Conservation (phyloP, 2,113 vertebrate species). For the Myotis brandtii region DNA sequence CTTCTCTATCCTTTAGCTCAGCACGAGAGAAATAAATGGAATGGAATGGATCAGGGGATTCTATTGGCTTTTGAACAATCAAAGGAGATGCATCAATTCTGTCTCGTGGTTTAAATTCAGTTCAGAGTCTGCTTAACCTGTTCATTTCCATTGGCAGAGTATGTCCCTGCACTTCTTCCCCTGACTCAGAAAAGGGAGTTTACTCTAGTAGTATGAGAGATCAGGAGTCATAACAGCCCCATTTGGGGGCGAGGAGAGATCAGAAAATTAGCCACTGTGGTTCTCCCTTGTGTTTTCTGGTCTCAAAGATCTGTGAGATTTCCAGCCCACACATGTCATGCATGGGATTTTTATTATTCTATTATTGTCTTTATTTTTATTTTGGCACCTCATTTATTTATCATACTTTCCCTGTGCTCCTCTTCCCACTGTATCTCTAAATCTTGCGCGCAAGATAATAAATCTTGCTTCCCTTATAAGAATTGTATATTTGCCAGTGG, state of each 20-base stretch:
- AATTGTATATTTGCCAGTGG: neutral
- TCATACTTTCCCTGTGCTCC: neutral
- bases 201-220: neutral
- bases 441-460: neutral
- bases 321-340: neutral
- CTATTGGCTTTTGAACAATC: conserved; percentile 76
- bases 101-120: conserved; percentile 65
- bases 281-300: neutral
- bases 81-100: conserved; percentile 73
- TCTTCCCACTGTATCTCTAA: neutral
- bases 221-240: neutral
- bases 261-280: neutral
- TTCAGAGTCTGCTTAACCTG: conserved; percentile 66
- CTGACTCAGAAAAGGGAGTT: neutral
- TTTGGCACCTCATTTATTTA: conserved; percentile 27
- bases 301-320: conserved; percentile 8
- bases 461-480: neutral
- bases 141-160: neutral
- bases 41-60: conserved; percentile 70
- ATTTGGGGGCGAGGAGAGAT: neutral
- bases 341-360: neutral
- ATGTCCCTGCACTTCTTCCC: neutral
- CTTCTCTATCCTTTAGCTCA: conserved; percentile 72
- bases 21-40: conserved; percentile 74
- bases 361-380: neutral